Evolutionary conservation across 2,888 invertebrate genomes (phyloP).

Genomic region (Palloptera scutellata): DNA sequence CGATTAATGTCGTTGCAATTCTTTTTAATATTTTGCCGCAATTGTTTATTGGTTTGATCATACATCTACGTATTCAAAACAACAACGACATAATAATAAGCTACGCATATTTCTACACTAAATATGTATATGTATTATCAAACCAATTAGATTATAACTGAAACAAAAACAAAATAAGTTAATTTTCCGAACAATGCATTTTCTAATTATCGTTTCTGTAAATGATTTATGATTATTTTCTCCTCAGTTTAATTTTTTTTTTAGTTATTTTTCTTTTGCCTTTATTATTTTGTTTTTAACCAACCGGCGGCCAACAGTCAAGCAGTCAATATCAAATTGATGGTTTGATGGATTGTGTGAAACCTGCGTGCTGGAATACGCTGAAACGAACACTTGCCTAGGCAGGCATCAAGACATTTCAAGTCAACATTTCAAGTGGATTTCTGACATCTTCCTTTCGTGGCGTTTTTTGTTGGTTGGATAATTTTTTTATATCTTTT

Average conservation of each 20-base stretch:
- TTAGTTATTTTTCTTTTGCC: not conserved
- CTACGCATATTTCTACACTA: not conserved
- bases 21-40: constrained; percentile 29
- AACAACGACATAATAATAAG: constrained; percentile 21
- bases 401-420: constrained; percentile 16
- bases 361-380: constrained; percentile 22
- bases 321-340: constrained; percentile 49
- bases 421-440: constrained; percentile 44
- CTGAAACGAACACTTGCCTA: not conserved
- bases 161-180: constrained; percentile 17
- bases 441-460: constrained; percentile 54
- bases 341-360: constrained; percentile 55
- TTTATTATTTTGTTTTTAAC: constrained; percentile 1
- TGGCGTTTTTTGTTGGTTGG: not conserved
- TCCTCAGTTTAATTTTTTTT: constrained; percentile 36
- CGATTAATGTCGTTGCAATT: constrained; percentile 40
- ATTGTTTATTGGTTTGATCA: constrained; percentile 10
- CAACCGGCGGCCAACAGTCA: constrained; percentile 20
- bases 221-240: constrained; percentile 48
- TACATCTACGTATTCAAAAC: constrained; percentile 28
- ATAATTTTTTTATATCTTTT: not conserved
- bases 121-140: not conserved
- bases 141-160: not conserved
- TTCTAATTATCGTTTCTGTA: constrained; percentile 46
- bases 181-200: constrained; percentile 10